A percentile compares a stretch with the other conserved stretches of the same genome.
phyloP scores from a whole-genome alignment of 2,113 vertebrate species.

The Prinia subflava region DNA sequence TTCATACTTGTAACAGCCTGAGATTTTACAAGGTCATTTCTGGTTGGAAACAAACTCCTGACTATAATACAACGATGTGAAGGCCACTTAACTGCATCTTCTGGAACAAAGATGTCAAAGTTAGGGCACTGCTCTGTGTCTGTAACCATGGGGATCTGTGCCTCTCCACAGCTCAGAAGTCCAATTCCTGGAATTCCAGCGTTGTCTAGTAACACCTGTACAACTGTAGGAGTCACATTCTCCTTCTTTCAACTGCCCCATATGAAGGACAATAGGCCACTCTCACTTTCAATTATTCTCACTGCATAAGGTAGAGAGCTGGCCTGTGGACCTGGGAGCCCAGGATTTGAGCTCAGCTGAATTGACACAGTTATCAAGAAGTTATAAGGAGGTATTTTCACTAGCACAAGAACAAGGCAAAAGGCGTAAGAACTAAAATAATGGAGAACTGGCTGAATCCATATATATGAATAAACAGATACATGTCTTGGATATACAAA shows the following conservation, averaged over 20 bases:
- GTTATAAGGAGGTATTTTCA: neutral
- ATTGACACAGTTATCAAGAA: neutral
- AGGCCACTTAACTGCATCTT: neutral
- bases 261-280: neutral
- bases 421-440: neutral
- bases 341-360: neutral
- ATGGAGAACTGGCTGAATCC: neutral
- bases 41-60: neutral
- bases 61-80: neutral
- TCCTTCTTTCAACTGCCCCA: neutral
- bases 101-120: neutral
- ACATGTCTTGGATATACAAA: neutral
- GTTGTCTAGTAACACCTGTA: neutral
- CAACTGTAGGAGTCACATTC: neutral
- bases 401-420: neutral
- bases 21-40: neutral
- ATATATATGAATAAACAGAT: neutral
- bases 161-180: conserved; percentile 6
- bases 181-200: neutral
- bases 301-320: neutral
- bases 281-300: neutral
- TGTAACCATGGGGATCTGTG: conserved; percentile 1
- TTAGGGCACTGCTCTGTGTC: neutral
- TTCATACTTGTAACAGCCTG: neutral
- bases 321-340: neutral